Percentiles rank a stretch among this genome's conserved stretches.
These are phyloP conservation scores for Sciurus niger DNA, from an alignment of 2,113 vertebrate genomes.

Conservation along the genomic window DNA sequence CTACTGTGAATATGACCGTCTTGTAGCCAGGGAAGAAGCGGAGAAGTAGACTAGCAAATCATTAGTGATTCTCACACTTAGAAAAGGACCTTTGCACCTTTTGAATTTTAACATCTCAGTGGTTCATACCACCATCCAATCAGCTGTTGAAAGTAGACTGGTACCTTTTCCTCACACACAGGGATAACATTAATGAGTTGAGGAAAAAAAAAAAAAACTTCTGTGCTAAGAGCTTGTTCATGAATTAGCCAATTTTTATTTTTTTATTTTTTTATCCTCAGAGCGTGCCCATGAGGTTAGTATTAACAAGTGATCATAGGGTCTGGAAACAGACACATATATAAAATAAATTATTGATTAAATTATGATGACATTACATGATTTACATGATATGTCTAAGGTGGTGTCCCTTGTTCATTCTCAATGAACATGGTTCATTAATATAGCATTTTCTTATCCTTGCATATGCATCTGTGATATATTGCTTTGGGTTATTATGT, in stretches of 20 bases:
- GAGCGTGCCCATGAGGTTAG: not conserved
- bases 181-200: not conserved
- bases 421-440: not conserved
- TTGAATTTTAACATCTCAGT: not conserved
- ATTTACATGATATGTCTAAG: not conserved
- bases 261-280: conserved; percentile 29
- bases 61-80: not conserved
- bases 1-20: not conserved
- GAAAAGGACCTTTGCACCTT: not conserved
- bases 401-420: not conserved
- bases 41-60: not conserved
- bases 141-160: not conserved
- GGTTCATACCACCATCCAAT: no score
- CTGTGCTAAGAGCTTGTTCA: not conserved
- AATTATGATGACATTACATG: not conserved
- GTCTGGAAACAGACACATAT: not conserved
- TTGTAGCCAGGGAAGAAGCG: not conserved
- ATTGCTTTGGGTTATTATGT: not conserved
- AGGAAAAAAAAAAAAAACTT: not conserved
- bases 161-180: not conserved
- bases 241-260: conserved; percentile 8
- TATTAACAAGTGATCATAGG: not conserved
- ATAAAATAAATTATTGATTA: conserved; percentile 10
- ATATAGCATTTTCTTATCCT: not conserved
- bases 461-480: not conserved